Evolutionary conservation across 2,113 vertebrate genomes (phyloP).

Genomic region (Callipepla squamata): DNA sequence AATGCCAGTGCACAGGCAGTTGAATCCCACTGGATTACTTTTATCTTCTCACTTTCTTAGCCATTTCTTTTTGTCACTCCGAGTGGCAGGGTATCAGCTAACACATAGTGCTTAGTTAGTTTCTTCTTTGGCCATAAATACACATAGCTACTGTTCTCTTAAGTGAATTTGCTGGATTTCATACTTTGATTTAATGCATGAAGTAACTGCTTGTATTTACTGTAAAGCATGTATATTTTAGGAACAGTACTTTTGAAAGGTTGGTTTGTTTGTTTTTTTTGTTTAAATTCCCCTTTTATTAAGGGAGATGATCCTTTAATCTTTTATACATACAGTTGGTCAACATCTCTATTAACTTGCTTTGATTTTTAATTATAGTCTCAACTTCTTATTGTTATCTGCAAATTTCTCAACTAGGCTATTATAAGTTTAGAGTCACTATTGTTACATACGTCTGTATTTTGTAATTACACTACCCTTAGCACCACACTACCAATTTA

Average conservation of each 20-base stretch:
- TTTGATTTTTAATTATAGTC: neutral
- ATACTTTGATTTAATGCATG: neutral
- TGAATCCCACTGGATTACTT: neutral
- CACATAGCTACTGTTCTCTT: neutral
- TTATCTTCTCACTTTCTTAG: neutral
- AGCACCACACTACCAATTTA: neutral
- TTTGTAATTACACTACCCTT: neutral
- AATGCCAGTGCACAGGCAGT: neutral
- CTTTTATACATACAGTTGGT: neutral
- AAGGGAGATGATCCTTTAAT: neutral
- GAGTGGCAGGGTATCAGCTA: neutral
- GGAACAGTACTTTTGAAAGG: neutral
- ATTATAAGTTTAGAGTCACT: neutral
- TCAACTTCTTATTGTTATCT: neutral
- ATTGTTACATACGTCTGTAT: neutral
- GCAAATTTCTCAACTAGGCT: neutral
- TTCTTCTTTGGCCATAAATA: neutral
- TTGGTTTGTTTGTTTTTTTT: neutral
- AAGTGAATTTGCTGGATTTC: neutral
- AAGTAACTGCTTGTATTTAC: neutral
- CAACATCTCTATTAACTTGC: neutral
- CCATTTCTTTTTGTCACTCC: neutral
- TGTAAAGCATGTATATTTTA: neutral
- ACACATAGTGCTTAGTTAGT: neutral
- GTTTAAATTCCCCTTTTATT: neutral